Evolutionary conservation across 2,888 invertebrate species (phyloP).

Genomic region (Pelosia muscerda): DNA sequence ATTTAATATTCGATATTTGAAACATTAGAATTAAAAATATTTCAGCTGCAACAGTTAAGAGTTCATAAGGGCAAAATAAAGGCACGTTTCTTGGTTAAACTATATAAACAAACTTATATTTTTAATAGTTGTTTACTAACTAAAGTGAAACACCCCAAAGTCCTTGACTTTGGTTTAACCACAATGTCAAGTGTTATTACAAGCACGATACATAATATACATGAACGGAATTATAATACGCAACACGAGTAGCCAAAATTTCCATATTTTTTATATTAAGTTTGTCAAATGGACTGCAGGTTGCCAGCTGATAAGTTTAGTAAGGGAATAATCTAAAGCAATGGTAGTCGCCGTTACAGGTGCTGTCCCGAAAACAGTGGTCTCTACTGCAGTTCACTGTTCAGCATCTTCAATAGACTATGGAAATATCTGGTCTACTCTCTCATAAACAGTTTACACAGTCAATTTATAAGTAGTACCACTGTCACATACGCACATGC

Average conservation of each 20-base stretch:
- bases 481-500: neutral
- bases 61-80: neutral
- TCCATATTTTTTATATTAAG: neutral
- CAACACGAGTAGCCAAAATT: neutral
- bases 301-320: no score
- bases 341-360: no score
- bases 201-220: neutral
- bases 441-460: no score
- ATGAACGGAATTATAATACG: neutral
- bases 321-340: no score
- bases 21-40: neutral
- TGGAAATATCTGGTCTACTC: no score
- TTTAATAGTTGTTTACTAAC: neutral
- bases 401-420: no score
- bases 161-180: conserved; percentile 15
- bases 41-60: neutral
- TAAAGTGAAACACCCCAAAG: neutral
- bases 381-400: no score
- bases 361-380: no score
- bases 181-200: conserved; percentile 5
- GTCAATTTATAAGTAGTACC: neutral
- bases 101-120: neutral
- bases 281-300: no score
- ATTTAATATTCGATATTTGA: no score
- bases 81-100: neutral